These are phyloP conservation scores for Cyprinus carpio DNA, from an alignment of 2,113 vertebrate species.

Conservation along the genomic window DNA sequence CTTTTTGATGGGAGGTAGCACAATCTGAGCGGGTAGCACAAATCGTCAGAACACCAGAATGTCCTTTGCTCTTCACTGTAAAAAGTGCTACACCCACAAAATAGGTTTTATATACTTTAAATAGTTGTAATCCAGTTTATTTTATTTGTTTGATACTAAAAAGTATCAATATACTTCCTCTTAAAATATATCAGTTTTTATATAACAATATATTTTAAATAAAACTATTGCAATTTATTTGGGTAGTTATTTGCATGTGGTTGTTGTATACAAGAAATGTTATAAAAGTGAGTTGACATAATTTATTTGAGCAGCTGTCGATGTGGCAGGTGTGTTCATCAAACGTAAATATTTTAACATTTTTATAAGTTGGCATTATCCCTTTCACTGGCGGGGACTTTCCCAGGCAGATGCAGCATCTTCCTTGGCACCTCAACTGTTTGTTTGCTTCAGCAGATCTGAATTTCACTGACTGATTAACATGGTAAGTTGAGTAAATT, in stretches of 20 bases:
- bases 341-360: not conserved
- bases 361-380: too few species aligned
- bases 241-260: not conserved
- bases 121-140: not conserved
- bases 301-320: too few species aligned
- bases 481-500: constrained; percentile 5
- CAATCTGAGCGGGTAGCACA: too few species aligned
- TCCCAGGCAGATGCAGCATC: not conserved
- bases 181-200: constrained; percentile 5
- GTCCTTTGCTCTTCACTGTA: too few species aligned
- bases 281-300: not conserved
- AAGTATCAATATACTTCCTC: not conserved
- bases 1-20: too few species aligned
- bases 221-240: not conserved
- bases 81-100: constrained; percentile 10
- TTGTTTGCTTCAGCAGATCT: not conserved
- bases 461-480: not conserved
- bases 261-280: not conserved
- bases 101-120: constrained; percentile 32
- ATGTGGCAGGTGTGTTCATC: constrained; percentile 2
- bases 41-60: too few species aligned
- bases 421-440: not conserved
- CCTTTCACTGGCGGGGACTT: not conserved
- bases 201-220: not conserved
- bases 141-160: not conserved